Base-by-base conservation (phyloP, 2,888 invertebrate species). In the Oxytorus armatus region DNA sequence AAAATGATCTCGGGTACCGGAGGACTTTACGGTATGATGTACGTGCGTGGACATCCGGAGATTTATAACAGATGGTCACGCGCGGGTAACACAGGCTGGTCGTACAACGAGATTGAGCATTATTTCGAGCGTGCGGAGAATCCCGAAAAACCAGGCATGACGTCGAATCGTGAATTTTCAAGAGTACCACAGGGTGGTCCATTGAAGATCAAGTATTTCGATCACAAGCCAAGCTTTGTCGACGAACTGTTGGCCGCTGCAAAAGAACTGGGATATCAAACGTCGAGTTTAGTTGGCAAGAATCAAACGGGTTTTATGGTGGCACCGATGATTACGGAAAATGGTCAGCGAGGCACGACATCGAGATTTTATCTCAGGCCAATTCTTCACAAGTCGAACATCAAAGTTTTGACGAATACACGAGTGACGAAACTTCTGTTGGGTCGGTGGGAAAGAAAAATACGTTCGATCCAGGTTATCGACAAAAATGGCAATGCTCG, bases 21-120 rank as follows among this genome's bases (percentile, higher is more conserved):
- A 21, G 93, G 93, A 0, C 92, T 95, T 53, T 95, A 95, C 87
- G 95, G 93, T 1, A 95, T 95, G 93, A 92, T 95, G 85, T 95
- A 94, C 87, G 92, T 94, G 0, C 92, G 94, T 21, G 95, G 95
- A 0, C 94, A 93, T 84, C 92, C 92, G 0, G 89, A 90, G 11
- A 93, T 95, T 72, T 95, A 93, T 82, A 92, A 94, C 77, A 88
- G 91, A 51, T 95, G 95, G 95, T 91, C 93, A 49, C 88, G 90
- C 0, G 86, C 88, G 16, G 94, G 94, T 1, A 94, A 94, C 78
- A 55, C 82, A 0, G 93, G 93, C 3, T 95, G 95, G 95, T 93
- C 93, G 4, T 95, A 94, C 89, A 88, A 92, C 23, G 92, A 93
- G 4, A 89, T 94, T 1, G 81, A 86, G 8, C 87, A 92, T 16